Evolutionary conservation across 2,797 vertebrate genomes (phyloP), one percentile per base, ranked within the genome.

Genomic region (Catostomus latipinnis): DNA sequence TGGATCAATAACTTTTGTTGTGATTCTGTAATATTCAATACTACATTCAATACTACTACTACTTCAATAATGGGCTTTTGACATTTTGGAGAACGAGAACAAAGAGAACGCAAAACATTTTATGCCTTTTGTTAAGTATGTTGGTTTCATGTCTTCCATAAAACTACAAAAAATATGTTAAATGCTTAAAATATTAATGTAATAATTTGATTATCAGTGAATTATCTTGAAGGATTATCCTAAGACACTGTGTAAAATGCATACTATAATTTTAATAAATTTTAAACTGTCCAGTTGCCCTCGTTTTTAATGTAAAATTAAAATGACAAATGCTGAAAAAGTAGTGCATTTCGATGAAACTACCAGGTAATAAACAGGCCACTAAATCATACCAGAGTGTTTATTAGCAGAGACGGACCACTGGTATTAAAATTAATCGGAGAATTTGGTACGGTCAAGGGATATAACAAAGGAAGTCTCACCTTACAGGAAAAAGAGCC

Each of bases 211-310:
- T 57, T 0, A 45, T 76, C 68, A 22, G 53, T 58, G 46, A n/a
- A 67, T 66, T 66, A 8, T 4, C 1, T 76, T 75, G 34, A 18
- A 2, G 14, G 12, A 45, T 0, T 6, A 61, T 68, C 6, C 5
- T 14, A 50, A 68, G 13, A 63, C 1, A 46, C 8, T 77, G 9
- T 6, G 0, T 48, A n/a, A 65, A 48, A 34, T 34, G 34, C 8
- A 45, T 5, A 45, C 5, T 48, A 34, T 61, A 3, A 52, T 70
- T 77, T 56, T n/a, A 70, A 69, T 77, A 61, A 70, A 76, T 45
- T 34, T 67, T 12, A 43, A 61, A 77, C 10, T 70, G n/a, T 53
- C 11, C 0, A 16, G 52, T 46, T 53, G n/a, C 48, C 13, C 13
- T n/a, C 1, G 11, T 14, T 76, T 58, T 68, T 58, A 11, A 5